Evolutionary conservation across 2,888 invertebrate species (phyloP), one percentile per base, ranked within the genome.

Genomic region (Limnephilus rhombicus): DNA sequence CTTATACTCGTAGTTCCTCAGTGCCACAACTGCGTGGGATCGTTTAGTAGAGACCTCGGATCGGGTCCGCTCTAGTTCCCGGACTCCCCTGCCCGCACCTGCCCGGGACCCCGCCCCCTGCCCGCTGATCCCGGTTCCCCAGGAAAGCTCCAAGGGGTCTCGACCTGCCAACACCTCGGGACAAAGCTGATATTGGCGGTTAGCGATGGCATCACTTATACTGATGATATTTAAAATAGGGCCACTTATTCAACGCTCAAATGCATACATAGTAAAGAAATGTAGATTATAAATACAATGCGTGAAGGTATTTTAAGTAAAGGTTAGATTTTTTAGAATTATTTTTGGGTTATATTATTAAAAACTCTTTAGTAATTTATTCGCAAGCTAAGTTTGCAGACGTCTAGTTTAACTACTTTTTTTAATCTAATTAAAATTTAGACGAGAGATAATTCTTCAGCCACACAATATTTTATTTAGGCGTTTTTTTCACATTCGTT

Each of bases 11-110:
- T 31, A 53, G 24, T 87, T 85, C 83, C 88, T 85, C 68, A 68
- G 89, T 89, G 91, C 87, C 91, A 91, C 53, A 91, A 91, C 81
- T 91, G 89, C 82, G 24, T 83, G 85, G 88, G 88, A 89, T 37
- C 37, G 49, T 82, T 88, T 91, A 68, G 83, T 83, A 83, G 91
- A 88, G 89, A 89, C 91, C 91, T 85, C 83, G 68, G 83, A 89
- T 83, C n/a, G 88, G 91, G 89, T 91, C 91, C 91, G 81, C 82
- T 86, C 37, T 68, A 49, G 82, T 68, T n/a, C 45, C 34, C n/a
- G 82, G 80, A 83, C 83, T 37, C 83, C 89, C 81, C 31, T 15
- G 31, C 24, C 68, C 87, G 82, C 41, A 13, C 80, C 89, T 12
- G 15, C 68, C 89, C 34, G 85, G 85, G 85, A 34, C 90, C 89